These are phyloP conservation scores for Stomatorhinus ivindoensis DNA, from an alignment of 2,113 vertebrate genomes.

Conservation along the genomic window DNA sequence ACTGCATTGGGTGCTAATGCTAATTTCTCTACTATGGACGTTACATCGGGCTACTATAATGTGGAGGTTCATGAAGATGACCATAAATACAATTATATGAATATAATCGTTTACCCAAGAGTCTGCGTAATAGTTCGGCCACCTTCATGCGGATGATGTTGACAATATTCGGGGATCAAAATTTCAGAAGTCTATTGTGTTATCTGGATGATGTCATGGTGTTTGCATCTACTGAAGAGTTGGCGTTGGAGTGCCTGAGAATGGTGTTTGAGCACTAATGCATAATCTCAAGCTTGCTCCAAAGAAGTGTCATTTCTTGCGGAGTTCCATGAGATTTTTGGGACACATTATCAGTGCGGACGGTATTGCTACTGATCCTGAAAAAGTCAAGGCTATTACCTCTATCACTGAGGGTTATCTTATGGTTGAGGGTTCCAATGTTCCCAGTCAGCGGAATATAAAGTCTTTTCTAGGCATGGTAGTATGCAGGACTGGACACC, in stretches of 20 bases:
- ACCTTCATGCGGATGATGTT: conserved; percentile 15
- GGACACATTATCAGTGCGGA: conserved; percentile 10
- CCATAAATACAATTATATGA: background rate
- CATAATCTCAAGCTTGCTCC: conserved; percentile 22
- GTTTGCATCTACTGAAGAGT: background rate
- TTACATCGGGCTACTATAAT: conserved; percentile 10
- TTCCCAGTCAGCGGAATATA: conserved; percentile 11
- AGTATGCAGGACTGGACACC: too few species aligned
- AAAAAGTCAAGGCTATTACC: conserved; percentile 6
- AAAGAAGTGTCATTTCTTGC: conserved; percentile 22
- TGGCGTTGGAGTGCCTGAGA: background rate
- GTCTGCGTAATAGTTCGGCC: conserved; percentile 13
- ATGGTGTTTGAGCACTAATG: conserved; percentile 5
- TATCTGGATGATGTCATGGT: background rate
- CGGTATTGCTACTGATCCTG: conserved; percentile 21
- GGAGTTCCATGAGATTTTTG: conserved; percentile 18
- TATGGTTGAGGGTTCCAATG: conserved; percentile 8
- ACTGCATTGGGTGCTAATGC: conserved; percentile 22
- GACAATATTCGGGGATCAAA: conserved; percentile 20
- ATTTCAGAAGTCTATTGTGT: too few species aligned
- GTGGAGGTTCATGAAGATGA: background rate
- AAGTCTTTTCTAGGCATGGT: background rate
- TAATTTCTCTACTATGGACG: conserved; percentile 3
- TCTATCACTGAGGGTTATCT: conserved; percentile 17
- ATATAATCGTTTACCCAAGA: background rate